Evolutionary conservation across 1,140 invertebrate genomes (phyloP).

Genomic region (Steinernema feltiae): DNA sequence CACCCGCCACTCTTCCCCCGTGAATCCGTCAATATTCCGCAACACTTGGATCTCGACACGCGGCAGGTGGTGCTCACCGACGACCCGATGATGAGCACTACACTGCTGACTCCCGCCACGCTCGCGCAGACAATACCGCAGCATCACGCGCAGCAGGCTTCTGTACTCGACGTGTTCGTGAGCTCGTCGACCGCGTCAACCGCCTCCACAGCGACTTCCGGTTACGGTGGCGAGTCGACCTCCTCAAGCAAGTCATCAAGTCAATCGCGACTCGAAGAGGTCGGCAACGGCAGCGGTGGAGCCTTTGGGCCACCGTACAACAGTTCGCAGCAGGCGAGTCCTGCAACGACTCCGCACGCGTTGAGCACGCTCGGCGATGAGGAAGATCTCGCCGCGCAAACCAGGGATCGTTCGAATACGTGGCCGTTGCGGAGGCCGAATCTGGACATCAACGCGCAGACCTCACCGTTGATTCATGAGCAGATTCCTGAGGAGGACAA

Average conservation of each 20-base stretch:
- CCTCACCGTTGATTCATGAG: slow-evolving; percentile 64
- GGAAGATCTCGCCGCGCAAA: slow-evolving; percentile 76
- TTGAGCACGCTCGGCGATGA: slow-evolving; percentile 15
- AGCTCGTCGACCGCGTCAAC: background rate
- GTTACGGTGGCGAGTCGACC: slow-evolving; percentile 1
- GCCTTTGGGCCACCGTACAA: background rate
- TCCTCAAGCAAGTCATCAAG: background rate
- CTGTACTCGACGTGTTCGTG: background rate
- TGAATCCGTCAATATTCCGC: slow-evolving; percentile 3
- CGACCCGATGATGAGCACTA: slow-evolving; percentile 1
- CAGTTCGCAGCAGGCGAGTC: background rate
- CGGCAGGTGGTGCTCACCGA: slow-evolving; percentile 5
- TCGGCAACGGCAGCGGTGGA: background rate
- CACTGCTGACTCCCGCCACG: background rate
- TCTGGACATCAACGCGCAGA: slow-evolving; percentile 44
- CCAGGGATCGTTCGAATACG: slow-evolving; percentile 86
- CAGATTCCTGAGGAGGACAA: slow-evolving; percentile 75
- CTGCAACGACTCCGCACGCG: too few relatives aligned
- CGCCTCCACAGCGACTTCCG: background rate
- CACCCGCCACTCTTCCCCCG: background rate
- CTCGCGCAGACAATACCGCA: too few relatives aligned
- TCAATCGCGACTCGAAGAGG: background rate
- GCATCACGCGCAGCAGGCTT: background rate
- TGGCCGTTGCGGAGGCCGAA: slow-evolving; percentile 73
- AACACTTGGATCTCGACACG: slow-evolving; percentile 15